Percentiles rank a stretch among this genome's conserved stretches.
phyloP scores from a whole-genome alignment of 2,113 vertebrate genomes.

The Phylloscopus trochiloides region DNA sequence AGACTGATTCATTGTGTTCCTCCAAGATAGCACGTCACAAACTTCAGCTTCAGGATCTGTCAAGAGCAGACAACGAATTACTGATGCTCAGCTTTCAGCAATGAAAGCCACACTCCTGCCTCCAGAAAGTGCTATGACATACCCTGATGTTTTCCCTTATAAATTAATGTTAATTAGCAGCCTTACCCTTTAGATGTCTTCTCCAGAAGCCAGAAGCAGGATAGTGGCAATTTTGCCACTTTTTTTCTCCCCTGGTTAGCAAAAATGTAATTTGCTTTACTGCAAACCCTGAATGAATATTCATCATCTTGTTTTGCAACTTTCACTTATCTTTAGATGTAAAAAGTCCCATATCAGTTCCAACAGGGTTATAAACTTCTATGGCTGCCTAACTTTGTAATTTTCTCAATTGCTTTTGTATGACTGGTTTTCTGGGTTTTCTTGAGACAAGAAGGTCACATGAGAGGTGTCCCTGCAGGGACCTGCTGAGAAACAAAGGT shows the following conservation, averaged over 20 bases:
- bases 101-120: neutral
- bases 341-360: neutral
- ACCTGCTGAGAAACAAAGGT: neutral
- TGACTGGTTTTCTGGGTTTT: neutral
- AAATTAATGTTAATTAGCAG: neutral
- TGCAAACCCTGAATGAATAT: neutral
- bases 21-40: neutral
- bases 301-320: neutral
- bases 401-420: neutral
- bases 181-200: neutral
- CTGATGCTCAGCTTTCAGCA: neutral
- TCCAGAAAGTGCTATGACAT: neutral
- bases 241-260: rapidly evolving
- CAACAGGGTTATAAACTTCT: neutral
- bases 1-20: neutral
- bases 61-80: neutral
- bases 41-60: neutral
- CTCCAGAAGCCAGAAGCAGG: neutral
- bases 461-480: rapidly evolving
- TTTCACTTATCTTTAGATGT: neutral
- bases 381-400: neutral
- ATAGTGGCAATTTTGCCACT: neutral
- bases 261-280: neutral
- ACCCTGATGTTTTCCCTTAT: neutral
- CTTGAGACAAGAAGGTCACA: neutral